phyloP scores from a whole-genome alignment of 2,888 invertebrate genomes.

The Zeuzera pyrina region DNA sequence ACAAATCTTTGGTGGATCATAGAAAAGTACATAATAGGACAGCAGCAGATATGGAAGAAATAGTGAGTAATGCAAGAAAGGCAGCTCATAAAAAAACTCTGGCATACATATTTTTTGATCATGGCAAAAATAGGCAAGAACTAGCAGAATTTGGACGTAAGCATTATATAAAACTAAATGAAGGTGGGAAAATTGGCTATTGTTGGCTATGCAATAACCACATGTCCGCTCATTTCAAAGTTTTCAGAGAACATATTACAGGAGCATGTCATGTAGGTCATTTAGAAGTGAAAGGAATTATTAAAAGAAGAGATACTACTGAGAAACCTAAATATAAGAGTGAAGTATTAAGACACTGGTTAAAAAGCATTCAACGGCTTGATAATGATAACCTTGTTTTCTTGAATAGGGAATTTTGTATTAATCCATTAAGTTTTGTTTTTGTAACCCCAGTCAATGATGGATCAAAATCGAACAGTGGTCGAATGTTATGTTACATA shows the following conservation, averaged over 20 bases:
- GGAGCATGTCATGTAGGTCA: slow-evolving; percentile 32
- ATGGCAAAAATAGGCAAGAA: slow-evolving; percentile 32
- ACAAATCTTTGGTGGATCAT: slow-evolving; percentile 20
- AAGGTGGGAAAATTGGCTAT: slow-evolving; percentile 34
- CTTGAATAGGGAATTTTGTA: no score
- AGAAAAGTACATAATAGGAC: slow-evolving; percentile 17
- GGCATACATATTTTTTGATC: slow-evolving; percentile 15
- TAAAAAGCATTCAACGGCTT: no score
- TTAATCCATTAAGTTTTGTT: slow-evolving; percentile 25
- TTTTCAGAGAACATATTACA: slow-evolving; percentile 30
- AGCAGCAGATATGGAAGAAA: slow-evolving; percentile 1
- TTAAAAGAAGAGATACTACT: neutral
- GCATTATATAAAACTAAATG: slow-evolving; percentile 36
- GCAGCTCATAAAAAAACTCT: neutral
- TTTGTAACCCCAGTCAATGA: slow-evolving; percentile 21
- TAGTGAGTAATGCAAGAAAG: neutral
- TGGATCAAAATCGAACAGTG: slow-evolving; percentile 18
- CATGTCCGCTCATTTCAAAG: slow-evolving; percentile 26
- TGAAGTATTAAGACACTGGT: no score
- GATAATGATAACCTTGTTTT: no score
- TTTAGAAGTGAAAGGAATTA: slow-evolving; percentile 27
- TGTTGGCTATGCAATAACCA: slow-evolving; percentile 36
- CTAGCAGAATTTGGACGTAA: slow-evolving; percentile 31
- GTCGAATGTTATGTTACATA: slow-evolving; percentile 30
- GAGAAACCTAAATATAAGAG: neutral